A percentile compares a stretch with the other conserved stretches of the same genome.
These are phyloP conservation scores for Lasiurus cinereus DNA, from an alignment of 2,113 vertebrate species.

Conservation along the genomic window DNA sequence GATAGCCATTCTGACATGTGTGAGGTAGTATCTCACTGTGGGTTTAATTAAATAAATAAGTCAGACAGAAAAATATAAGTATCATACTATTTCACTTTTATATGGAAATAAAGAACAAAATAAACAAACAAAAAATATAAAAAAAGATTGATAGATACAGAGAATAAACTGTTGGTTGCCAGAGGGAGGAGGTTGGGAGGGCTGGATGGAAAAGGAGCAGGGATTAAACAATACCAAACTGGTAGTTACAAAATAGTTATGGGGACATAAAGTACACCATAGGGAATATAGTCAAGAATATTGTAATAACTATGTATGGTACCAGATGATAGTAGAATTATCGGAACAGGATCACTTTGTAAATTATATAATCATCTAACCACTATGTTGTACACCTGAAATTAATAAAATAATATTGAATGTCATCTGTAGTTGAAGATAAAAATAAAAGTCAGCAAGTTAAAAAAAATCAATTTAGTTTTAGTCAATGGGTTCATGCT, in stretches of 20 bases:
- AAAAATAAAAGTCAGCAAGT: not conserved
- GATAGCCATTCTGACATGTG: not conserved
- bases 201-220: not conserved
- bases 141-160: not conserved
- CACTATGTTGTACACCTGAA: not conserved
- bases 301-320: not conserved
- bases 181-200: not conserved
- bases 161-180: not conserved
- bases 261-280: not conserved
- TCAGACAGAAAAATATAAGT: not conserved
- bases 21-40: not conserved
- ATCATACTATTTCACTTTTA: not conserved
- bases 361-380: not conserved
- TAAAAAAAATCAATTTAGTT: not conserved
- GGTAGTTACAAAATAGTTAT: not conserved
- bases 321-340: not conserved
- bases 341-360: not conserved
- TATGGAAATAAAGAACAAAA: not conserved
- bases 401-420: not conserved
- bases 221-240: not conserved
- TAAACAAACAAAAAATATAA: not conserved
- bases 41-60: not conserved
- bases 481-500: not conserved
- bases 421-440: not conserved
- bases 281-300: not conserved